These are phyloP conservation scores for Campoletis sonorensis DNA, from an alignment of 1,140 invertebrate species.

Conservation along the genomic window DNA sequence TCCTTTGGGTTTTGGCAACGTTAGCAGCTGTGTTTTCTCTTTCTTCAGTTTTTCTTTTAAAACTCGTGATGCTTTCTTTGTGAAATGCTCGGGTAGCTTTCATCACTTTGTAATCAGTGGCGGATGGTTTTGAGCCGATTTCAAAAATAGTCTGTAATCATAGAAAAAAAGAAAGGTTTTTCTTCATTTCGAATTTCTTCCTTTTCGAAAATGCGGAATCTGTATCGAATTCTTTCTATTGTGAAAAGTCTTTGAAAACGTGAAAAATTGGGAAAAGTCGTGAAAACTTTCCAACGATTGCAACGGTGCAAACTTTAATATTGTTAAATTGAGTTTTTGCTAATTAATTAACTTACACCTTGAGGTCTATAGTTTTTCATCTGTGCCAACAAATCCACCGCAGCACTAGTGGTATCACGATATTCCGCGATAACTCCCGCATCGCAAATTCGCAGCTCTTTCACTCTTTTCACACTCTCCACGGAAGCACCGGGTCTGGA, in stretches of 20 bases:
- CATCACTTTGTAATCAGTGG: slow-evolving; percentile 83
- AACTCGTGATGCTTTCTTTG: slow-evolving; percentile 78
- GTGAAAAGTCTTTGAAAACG: no score
- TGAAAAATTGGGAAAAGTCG: no score
- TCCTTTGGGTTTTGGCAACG: slow-evolving; percentile 56
- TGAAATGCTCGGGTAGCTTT: slow-evolving; percentile 83
- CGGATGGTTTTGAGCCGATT: slow-evolving; percentile 88
- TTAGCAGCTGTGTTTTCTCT: slow-evolving; percentile 70
- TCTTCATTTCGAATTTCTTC: slow-evolving; percentile 30
- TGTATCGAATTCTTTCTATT: no score
- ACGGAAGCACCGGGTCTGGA: slow-evolving; percentile 91
- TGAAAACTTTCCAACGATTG: no score
- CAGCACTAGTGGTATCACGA: slow-evolving; percentile 60
- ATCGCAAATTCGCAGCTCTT: slow-evolving; percentile 78
- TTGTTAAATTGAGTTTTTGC: background rate
- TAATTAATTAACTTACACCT: slow-evolving; percentile 80
- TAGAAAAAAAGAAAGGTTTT: slow-evolving; percentile 50
- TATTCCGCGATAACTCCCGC: slow-evolving; percentile 76
- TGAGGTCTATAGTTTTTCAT: slow-evolving; percentile 91
- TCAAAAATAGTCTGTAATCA: slow-evolving; percentile 97
- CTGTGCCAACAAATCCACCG: slow-evolving; percentile 80
- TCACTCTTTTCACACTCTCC: slow-evolving; percentile 92
- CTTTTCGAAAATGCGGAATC: no score
- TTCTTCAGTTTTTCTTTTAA: slow-evolving; percentile 71
- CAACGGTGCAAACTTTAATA: no score